Percentiles rank a stretch among this genome's conserved stretches.
These are phyloP conservation scores for Campylomormyrus numenius DNA, from an alignment of 2,113 vertebrate species.

Conservation along the genomic window DNA sequence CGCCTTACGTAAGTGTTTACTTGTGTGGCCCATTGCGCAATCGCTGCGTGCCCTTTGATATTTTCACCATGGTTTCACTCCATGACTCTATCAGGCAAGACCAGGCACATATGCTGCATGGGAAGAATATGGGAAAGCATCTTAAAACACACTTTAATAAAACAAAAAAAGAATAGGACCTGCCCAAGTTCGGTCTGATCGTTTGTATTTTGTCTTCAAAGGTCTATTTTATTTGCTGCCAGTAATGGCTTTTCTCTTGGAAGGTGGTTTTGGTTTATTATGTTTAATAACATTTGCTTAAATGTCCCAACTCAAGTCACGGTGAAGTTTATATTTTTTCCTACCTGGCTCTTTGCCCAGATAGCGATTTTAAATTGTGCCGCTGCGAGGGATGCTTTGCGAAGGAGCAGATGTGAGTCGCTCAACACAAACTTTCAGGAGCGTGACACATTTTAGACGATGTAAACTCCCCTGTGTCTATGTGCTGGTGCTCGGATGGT, in stretches of 20 bases:
- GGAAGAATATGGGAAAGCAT: constrained; percentile 54
- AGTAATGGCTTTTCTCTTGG: constrained; percentile 18
- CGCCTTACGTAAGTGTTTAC: constrained; percentile 43
- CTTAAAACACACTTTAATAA: constrained; percentile 52
- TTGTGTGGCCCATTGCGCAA: constrained; percentile 60
- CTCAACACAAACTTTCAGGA: constrained; percentile 33
- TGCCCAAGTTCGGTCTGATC: constrained; percentile 34
- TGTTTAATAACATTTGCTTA: constrained; percentile 28
- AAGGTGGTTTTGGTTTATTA: constrained; percentile 13
- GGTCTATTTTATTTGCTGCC: constrained; percentile 10
- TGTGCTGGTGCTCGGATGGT: neutral
- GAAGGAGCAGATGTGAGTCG: constrained; percentile 23
- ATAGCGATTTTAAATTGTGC: constrained; percentile 17
- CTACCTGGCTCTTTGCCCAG: constrained; percentile 21
- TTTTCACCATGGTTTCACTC: constrained; percentile 41
- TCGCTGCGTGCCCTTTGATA: constrained; percentile 60
- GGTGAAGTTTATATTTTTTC: constrained; percentile 14
- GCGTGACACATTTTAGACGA: constrained; percentile 40
- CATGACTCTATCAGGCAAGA: constrained; percentile 65
- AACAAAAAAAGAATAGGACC: constrained; percentile 50
- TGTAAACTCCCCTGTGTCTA: constrained; percentile 43
- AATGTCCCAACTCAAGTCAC: constrained; percentile 1
- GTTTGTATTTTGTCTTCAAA: neutral
- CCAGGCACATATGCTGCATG: constrained; percentile 67
- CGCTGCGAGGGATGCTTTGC: constrained; percentile 16